Base-by-base conservation (phyloP, 2,888 invertebrate species). In the Steinernema scapterisci region DNA sequence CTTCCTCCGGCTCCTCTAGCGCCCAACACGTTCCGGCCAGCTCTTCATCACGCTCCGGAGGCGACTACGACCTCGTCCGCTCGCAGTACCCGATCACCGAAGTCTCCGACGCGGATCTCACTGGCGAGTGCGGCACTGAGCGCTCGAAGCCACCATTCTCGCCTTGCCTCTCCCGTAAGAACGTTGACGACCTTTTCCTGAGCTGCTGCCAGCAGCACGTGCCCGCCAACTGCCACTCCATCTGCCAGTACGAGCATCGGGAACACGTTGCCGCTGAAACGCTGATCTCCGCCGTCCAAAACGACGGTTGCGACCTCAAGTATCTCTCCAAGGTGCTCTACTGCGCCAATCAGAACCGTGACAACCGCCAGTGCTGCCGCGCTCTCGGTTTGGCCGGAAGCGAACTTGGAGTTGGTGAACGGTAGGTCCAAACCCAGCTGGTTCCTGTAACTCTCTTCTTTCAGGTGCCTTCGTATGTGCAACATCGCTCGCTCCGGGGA, bases 331-430 rank as follows among this genome's bases (percentile, higher is more conserved):
- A 75, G 43, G 76, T 86, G 31, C 81, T 86, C 70, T 86, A 84
- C 78, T 86, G 86, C 54, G 86, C 86, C 74, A 83, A 83, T 63
- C 86, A 85, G 73, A 85, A 86, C 72, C 79, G 85, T 52, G 85
- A 86, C 80, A 86, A 86, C 63, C 82, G 85, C 23, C 78, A 80
- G 51, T 86, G 86, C 76, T 86, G 86, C 77, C 80, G 81, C 73
- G 77, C 81, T 72, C 79, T 86, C 31, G 83, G 83, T n/a, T 81
- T 86, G 81, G 75, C 81, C 43, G 79, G 78, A 31, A 75, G 79
- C 7, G 84, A 85, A 25, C 81, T 85, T 19, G 84, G 84, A 0
- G 84, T 84, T 48, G 84, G 84, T 23, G 82, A 84, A 63, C 73
- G 83, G 78, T 81, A 56, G 72, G 77, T 43, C 0, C 1, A 9